These are phyloP conservation scores for Athalia cordata DNA, from an alignment of 2,888 invertebrate genomes.

Conservation along the genomic window DNA sequence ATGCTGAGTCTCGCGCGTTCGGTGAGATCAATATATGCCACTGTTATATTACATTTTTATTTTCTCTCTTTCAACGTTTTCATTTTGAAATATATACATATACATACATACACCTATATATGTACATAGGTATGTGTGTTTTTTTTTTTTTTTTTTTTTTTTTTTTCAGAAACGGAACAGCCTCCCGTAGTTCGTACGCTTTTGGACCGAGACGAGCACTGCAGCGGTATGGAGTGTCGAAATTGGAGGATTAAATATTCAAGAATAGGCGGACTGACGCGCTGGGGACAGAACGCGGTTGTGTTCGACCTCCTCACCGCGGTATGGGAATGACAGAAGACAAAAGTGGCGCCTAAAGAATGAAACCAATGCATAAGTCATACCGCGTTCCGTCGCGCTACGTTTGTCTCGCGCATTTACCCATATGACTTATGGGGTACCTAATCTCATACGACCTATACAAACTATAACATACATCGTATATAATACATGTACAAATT, in stretches of 20 bases:
- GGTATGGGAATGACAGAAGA: constrained; percentile 30
- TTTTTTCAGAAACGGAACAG: too few species aligned
- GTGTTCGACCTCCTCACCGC: constrained; percentile 19
- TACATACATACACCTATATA: too few species aligned
- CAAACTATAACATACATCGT: background rate
- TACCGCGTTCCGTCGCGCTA: constrained; percentile 23
- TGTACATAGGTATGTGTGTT: too few species aligned
- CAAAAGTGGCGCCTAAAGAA: constrained; percentile 38
- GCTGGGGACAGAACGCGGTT: constrained; percentile 32
- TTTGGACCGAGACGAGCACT: background rate
- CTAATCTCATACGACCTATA: background rate
- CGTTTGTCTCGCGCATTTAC: constrained; percentile 11
- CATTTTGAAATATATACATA: too few species aligned
- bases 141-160: too few species aligned
- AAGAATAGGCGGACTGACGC: constrained; percentile 31
- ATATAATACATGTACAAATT: background rate
- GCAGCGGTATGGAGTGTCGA: constrained; percentile 19
- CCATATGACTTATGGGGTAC: background rate
- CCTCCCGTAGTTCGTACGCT: too few species aligned
- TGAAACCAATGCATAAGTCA: constrained; percentile 36
- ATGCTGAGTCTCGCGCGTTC: too few species aligned
- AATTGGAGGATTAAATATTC: constrained; percentile 41
- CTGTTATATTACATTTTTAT: too few species aligned
- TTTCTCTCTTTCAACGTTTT: too few species aligned
- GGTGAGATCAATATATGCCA: background rate